Evolutionary conservation across 2,797 vertebrate species (phyloP), one percentile per base, ranked within the genome.

Genomic region (Falco concolor): DNA sequence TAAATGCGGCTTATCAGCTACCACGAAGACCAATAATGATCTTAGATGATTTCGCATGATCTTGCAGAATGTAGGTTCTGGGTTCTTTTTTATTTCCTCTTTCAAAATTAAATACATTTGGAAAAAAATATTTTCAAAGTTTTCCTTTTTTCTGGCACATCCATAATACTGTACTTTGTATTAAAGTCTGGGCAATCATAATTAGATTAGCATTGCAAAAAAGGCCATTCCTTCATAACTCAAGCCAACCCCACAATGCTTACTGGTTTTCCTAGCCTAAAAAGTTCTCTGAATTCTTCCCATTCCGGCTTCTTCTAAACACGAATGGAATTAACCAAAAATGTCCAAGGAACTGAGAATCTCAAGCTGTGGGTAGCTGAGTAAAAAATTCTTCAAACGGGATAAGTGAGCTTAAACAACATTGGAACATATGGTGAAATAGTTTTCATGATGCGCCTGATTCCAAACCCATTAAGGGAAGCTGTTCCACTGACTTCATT

Each of bases 401-500:
- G 38, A 63, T 0, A 0, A 75, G 40, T 56, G 59, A 86, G 73
- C 30, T 94, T 92, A 95, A 94, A 93, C 81, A 70, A 82, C 85
- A 78, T n/a, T 67, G 73, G 84, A 93, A 90, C 92, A 93, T 86
- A 82, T 86, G 89, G 65, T 86, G 87, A 86, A 96, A 67, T 16
- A 49, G 70, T 93, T 93, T 91, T 76, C 84, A 42, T 73, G 20
- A 81, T 30, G 44, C 0, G n/a, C 18, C 73, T 81, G 38, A 84
- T 92, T 89, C 94, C 82, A 97, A 87, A 72, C 5, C 56, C 65
- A 73, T 91, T 93, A 95, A 85, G 47, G n/a, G 27, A 34, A 85
- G 8, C 52, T 68, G 54, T 92, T 97, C 92, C 82, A 84, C 79
- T 95, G 89, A 86, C 92, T 92, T 95, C 84, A 92, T 9, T 93